Base-by-base conservation (phyloP, 2,113 vertebrate genomes). In the Pseudonaja textilis region DNA sequence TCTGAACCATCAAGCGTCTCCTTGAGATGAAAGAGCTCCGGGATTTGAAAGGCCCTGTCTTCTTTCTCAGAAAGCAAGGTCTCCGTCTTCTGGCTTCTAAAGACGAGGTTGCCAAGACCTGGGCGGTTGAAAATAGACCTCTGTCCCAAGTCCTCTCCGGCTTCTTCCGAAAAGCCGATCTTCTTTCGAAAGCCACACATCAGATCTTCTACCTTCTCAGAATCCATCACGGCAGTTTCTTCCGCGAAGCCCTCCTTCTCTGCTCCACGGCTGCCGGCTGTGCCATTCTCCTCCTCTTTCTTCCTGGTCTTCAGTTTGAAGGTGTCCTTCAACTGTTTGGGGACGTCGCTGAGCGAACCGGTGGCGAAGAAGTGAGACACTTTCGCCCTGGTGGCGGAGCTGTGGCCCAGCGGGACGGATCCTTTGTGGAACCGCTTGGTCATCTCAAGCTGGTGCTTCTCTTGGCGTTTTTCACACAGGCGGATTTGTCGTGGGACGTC, bases 111-210 rank as follows among this genome's bases (percentile, higher is more conserved):
- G 57, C 99, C 99, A 0, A 99, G 98, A 34, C 99, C 99, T 0
- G 99, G 99, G 1, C 99, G 97, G 47, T 98, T 98, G 93, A 99
- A 99, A 93, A 99, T 98, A 88, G 99, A 99, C 90, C 98, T 98
- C 0, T 97, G 93, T 20, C 64, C 22, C 6, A 93, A 59, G 0
- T 97, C 95, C 0, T 89, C 94, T 2, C 95, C 93, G 2, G 95
- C 89, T 0, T 94, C 94, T 11, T 93, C 95, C 1, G 91, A 95
- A 9, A 87, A 59, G 12, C 42, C 92, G 23, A 47, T 94, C 86
- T 95, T 96, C 52, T 95, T 96, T 85, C 86, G 94, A 0, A 26
- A 91, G 26, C 97, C 96, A 3, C 93, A 96, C 0, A 97, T 54
- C 29, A 96, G 94, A 50, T 96, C 96, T 6, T 97, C 96, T 61